Conservation (phyloP, 1,140 invertebrate species). For the Polyergus mexicanus region DNA sequence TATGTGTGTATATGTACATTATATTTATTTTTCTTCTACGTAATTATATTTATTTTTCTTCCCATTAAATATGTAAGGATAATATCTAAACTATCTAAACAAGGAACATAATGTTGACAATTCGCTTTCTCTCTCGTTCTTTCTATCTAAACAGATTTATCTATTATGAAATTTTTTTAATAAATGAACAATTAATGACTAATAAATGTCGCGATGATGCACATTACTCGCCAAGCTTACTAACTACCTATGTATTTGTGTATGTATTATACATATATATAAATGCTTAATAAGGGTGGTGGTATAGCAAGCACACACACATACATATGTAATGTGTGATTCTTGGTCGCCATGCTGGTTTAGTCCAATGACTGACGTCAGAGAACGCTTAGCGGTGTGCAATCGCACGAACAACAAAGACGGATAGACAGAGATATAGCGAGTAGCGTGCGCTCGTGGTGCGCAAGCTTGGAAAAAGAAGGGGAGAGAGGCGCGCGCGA, state of each 20-base stretch:
- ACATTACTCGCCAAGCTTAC: not conserved
- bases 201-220: not conserved
- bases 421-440: conserved; percentile 26
- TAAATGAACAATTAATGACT: too few species aligned
- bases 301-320: not conserved
- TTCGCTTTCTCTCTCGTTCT: too few species aligned
- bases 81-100: too few species aligned
- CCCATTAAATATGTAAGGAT: too few species aligned
- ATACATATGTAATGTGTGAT: not conserved
- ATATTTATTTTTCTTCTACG: too few species aligned
- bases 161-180: too few species aligned
- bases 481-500: conserved; percentile 60
- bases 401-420: conserved; percentile 62
- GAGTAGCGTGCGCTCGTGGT: conserved; percentile 17
- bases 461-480: conserved; percentile 49
- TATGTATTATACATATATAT: not conserved
- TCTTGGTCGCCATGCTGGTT: conserved; percentile 63
- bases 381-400: conserved; percentile 49
- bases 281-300: not conserved
- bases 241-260: too few species aligned
- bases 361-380: conserved; percentile 67
- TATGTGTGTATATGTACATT: too few species aligned
- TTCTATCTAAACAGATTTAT: too few species aligned
- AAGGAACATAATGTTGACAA: too few species aligned
- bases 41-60: too few species aligned